Percentiles rank a stretch among this genome's conserved stretches.
These are phyloP conservation scores for Leucosticte australis DNA, from an alignment of 2,113 vertebrate species.

Conservation along the genomic window DNA sequence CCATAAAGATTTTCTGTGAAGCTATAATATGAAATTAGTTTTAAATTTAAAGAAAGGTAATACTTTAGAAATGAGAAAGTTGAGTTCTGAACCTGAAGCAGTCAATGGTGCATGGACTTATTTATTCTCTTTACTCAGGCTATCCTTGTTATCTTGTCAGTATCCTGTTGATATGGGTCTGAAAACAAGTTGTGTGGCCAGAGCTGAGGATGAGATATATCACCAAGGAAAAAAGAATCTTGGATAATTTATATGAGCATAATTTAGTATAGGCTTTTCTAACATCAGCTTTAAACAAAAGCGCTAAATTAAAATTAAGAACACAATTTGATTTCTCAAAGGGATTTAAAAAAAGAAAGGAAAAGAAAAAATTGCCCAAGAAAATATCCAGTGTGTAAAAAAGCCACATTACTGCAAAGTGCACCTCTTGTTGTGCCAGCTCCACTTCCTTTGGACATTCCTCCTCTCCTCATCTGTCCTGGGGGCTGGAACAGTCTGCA, in stretches of 20 bases:
- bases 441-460: neutral
- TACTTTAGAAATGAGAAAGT: neutral
- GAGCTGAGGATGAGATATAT: neutral
- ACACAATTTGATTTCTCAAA: neutral
- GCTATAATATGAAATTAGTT: neutral
- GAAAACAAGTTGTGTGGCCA: neutral
- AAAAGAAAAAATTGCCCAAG: neutral
- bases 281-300: neutral
- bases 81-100: neutral
- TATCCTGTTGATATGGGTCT: neutral
- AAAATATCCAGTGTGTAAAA: neutral
- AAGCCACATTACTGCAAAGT: neutral
- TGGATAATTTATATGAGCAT: neutral
- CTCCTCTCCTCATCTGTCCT: neutral
- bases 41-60: neutral
- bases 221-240: neutral
- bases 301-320: neutral
- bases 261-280: slow-evolving; percentile 25
- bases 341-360: neutral
- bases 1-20: neutral
- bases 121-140: neutral
- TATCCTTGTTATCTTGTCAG: neutral
- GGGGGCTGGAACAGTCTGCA: fast-evolving
- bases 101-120: neutral
- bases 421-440: neutral